Base-by-base conservation (phyloP, 2,888 invertebrate genomes). In the Mythimna impura region DNA sequence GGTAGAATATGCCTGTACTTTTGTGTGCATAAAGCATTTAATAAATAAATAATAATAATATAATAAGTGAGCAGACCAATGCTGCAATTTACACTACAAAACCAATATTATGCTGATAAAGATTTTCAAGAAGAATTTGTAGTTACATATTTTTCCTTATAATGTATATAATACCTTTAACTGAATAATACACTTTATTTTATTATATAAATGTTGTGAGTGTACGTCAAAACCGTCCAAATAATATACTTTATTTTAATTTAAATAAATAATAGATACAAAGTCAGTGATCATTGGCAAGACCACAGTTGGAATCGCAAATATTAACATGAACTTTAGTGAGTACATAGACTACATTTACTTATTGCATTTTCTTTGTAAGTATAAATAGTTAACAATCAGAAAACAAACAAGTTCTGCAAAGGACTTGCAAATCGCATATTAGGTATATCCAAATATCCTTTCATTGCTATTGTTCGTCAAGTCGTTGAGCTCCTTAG, bases 321-420 rank as follows among this genome's bases (percentile, higher is more conserved):
- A 80, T 66, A 64, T 66, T 55, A 54, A 50, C 63, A 77, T 80
- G 72, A 52, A 64, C n/a, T 64, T 54, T 67, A 43, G 76, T 81
- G n/a, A 80, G 76, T 80, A 58, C 9, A 30, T 3, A 30, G 40
- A 43, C 3, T 47, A 47, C 47, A 55, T 47, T 47, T 30, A 76
- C 54, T 30, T 58, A 76, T 58, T 50, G 30, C 3, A 17, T 76
- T 54, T 70, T 61, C 12, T 71, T 65, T 65, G 63, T 17, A 6
- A 8, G 22, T 14, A 10, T 20, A 20, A 3, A 52, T 20, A 57
- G 47, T 47, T 57, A 47, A 8, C 12, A n/a, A n/a, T 25, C 12
- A 71, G 10, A 25, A 8, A 25, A n/a, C 36, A 40, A 30, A 25
- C 2, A 0, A 7, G 4, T 43, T n/a, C 7, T 47, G 17, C 10